Percentiles rank a stretch among this genome's conserved stretches.
Conservation (phyloP, 2,888 invertebrate species). For the Hydrotaea diabolus region DNA sequence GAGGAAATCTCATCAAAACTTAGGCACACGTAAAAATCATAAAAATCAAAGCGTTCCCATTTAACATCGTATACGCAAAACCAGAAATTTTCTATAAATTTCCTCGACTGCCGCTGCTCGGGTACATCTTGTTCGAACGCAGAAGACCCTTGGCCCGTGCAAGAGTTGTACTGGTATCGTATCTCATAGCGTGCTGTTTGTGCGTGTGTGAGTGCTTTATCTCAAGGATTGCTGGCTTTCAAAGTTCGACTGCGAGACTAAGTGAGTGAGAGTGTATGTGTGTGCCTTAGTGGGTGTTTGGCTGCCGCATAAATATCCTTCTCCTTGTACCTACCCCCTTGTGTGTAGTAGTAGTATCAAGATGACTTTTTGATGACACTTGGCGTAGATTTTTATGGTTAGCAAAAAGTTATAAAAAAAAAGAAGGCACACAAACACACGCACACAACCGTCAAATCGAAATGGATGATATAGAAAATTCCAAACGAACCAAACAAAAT, state of each 20-base stretch:
- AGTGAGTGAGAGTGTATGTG: neutral
- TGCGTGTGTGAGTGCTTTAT: neutral
- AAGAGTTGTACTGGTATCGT: slow-evolving; percentile 1
- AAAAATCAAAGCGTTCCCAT: slow-evolving; percentile 66
- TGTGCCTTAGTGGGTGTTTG: too few species aligned
- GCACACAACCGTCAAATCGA: too few species aligned
- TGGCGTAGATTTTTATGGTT: slow-evolving; percentile 68
- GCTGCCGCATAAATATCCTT: neutral
- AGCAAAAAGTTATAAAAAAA: slow-evolving; percentile 46
- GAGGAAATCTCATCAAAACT: slow-evolving; percentile 56
- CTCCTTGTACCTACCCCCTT: neutral
- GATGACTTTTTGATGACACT: slow-evolving; percentile 69
- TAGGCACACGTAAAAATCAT: slow-evolving; percentile 67
- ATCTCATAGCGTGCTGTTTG: too few species aligned
- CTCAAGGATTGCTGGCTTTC: slow-evolving; percentile 13
- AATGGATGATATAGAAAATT: slow-evolving; percentile 13
- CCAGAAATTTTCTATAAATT: slow-evolving; percentile 29
- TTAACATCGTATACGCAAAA: slow-evolving; percentile 31
- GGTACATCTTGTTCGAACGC: neutral
- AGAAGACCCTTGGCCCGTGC: neutral
- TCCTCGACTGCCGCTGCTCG: neutral
- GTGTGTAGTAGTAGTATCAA: slow-evolving; percentile 30
- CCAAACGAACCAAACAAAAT: neutral
- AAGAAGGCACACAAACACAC: neutral
- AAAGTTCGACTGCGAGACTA: slow-evolving; percentile 8